Evolutionary conservation across 2,888 invertebrate species (phyloP).

Genomic region (Gymnocheta viridis): DNA sequence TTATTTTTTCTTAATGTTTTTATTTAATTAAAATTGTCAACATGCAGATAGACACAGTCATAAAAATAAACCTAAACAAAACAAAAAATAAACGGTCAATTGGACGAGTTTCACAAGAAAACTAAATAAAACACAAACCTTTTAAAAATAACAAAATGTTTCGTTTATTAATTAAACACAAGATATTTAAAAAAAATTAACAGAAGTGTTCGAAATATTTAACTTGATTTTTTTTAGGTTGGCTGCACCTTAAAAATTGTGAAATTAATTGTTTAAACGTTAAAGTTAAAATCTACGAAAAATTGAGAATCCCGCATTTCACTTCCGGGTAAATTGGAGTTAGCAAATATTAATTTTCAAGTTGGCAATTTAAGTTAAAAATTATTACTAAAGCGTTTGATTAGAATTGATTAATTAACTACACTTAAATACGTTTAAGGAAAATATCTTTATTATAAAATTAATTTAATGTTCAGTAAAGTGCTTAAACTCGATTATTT

Average conservation of each 20-base stretch:
- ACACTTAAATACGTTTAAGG: too few species aligned
- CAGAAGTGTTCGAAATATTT: conserved; percentile 12
- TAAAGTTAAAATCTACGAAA: neutral
- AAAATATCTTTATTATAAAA: too few species aligned
- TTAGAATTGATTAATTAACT: too few species aligned
- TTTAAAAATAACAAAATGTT: conserved; percentile 52
- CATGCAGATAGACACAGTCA: conserved; percentile 49
- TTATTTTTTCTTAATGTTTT: conserved; percentile 46
- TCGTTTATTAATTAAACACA: conserved; percentile 38
- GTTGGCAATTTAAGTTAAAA: too few species aligned
- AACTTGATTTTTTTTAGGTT: conserved; percentile 19
- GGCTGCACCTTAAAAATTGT: conserved; percentile 11
- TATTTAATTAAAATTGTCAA: conserved; percentile 68
- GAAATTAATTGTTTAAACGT: neutral
- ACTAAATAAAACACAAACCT: conserved; percentile 20
- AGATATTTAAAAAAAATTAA: conserved; percentile 18
- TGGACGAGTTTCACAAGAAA: conserved; percentile 19
- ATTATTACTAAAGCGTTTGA: too few species aligned
- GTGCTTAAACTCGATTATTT: too few species aligned
- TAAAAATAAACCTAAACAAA: conserved; percentile 34
- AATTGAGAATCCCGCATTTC: neutral
- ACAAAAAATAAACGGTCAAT: conserved; percentile 36
- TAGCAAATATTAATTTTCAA: too few species aligned
- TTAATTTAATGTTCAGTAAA: too few species aligned
- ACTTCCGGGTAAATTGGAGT: too few species aligned